A percentile compares a stretch with the other conserved stretches of the same genome.
Evolutionary conservation across 1,140 invertebrate species (phyloP).

Genomic region (Bombus difficillimus): DNA sequence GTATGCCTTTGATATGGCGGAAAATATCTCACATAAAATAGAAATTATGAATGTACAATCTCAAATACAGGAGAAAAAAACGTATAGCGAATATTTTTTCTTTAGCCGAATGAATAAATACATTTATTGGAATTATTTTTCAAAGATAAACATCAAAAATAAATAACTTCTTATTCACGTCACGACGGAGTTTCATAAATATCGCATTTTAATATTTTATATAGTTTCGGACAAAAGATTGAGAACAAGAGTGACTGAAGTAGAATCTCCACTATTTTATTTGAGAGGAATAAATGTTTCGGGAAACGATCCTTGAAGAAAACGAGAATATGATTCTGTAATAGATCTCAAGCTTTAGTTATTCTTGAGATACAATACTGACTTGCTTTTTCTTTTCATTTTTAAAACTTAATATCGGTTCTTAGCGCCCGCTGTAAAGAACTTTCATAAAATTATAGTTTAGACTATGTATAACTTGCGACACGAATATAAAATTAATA

Average conservation of each 20-base stretch:
- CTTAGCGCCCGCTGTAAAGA: constrained; percentile 9
- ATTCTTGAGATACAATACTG: constrained; percentile 37
- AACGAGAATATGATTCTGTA: constrained; percentile 1
- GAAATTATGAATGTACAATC: constrained; percentile 56
- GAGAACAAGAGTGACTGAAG: constrained; percentile 36
- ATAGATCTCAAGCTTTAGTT: constrained; percentile 21
- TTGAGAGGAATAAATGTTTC: constrained; percentile 22
- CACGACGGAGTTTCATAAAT: constrained; percentile 37
- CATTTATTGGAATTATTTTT: constrained; percentile 40
- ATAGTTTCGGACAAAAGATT: constrained; percentile 34
- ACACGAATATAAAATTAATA: constrained; percentile 70
- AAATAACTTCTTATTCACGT: constrained; percentile 41
- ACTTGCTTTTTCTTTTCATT: background rate
- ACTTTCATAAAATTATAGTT: constrained; percentile 55
- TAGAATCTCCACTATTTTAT: constrained; percentile 48
- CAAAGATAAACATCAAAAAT: constrained; percentile 42
- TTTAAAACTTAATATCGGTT: constrained; percentile 24
- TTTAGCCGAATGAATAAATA: constrained; percentile 35
- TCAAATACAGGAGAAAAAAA: constrained; percentile 41
- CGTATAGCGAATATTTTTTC: constrained; percentile 5
- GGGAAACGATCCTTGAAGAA: constrained; percentile 15
- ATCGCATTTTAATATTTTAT: constrained; percentile 43
- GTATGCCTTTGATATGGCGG: constrained; percentile 61
- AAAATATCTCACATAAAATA: constrained; percentile 65
- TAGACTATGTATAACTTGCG: constrained; percentile 61